Evolutionary conservation across 2,888 invertebrate species (phyloP).

Genomic region (Willowsia nigromaculata): DNA sequence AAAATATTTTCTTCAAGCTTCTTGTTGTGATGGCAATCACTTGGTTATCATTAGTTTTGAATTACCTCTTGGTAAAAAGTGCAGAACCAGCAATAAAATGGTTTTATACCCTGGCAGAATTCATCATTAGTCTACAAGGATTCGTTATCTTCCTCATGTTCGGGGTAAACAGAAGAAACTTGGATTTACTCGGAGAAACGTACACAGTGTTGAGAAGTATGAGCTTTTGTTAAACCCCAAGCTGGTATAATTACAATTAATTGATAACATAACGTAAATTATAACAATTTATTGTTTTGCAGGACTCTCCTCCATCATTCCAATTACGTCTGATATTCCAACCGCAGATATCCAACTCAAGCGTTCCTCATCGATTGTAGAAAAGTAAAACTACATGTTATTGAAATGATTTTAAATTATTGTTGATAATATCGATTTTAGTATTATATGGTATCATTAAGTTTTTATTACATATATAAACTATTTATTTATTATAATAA

Average conservation of each 20-base stretch:
- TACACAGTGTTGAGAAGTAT: conserved; percentile 71
- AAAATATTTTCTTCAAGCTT: conserved; percentile 73
- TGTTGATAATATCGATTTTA: not conserved
- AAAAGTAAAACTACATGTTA: conserved; percentile 17
- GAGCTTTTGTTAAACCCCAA: too few relatives aligned
- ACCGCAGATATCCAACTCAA: conserved; percentile 60
- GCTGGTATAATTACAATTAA: too few relatives aligned
- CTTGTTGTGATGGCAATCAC: conserved; percentile 74
- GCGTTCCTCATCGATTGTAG: conserved; percentile 28
- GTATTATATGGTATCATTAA: too few relatives aligned
- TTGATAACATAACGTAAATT: not conserved
- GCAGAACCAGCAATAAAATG: conserved; percentile 67
- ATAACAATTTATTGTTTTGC: not conserved
- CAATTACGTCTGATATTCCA: conserved; percentile 60
- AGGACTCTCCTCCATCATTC: conserved; percentile 66
- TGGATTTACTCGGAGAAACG: conserved; percentile 71
- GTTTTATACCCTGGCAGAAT: conserved; percentile 73
- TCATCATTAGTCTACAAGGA: conserved; percentile 72
- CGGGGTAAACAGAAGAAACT: conserved; percentile 70
- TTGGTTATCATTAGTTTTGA: conserved; percentile 70
- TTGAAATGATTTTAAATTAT: not conserved
- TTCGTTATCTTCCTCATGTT: conserved; percentile 74
- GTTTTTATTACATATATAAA: too few relatives aligned
- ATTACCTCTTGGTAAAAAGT: conserved; percentile 62
- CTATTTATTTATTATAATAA: too few relatives aligned